These are phyloP conservation scores for Caenorhabditis parvicauda DNA, from an alignment of 2,888 invertebrate species.

Conservation along the genomic window DNA sequence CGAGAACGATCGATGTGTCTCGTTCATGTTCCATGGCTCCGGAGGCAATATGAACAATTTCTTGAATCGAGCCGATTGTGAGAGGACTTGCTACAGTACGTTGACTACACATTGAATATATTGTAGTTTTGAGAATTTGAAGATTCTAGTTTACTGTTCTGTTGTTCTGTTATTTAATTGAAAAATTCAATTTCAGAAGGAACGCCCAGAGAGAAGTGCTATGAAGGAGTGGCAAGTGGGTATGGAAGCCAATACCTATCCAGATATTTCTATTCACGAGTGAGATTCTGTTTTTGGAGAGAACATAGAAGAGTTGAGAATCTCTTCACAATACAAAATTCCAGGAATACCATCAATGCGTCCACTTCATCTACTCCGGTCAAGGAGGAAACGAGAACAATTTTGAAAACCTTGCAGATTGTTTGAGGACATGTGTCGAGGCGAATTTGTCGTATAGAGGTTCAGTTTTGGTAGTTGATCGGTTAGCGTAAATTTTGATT, in stretches of 20 bases:
- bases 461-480: too few relatives aligned
- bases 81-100: constrained; percentile 35
- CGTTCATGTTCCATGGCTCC: constrained; percentile 39
- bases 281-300: background rate
- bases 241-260: constrained; percentile 31
- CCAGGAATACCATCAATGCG: constrained; percentile 39
- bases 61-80: constrained; percentile 38
- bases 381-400: constrained; percentile 36
- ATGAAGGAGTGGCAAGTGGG: constrained; percentile 23
- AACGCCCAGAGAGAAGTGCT: too few relatives aligned
- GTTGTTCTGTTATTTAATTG: too few relatives aligned
- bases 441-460: too few relatives aligned
- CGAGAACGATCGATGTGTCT: constrained; percentile 27
- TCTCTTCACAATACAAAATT: background rate
- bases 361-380: constrained; percentile 41
- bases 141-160: too few relatives aligned
- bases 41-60: constrained; percentile 53
- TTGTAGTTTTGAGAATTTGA: background rate
- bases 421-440: constrained; percentile 34
- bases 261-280: constrained; percentile 34
- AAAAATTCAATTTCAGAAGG: too few relatives aligned
- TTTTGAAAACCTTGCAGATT: constrained; percentile 30
- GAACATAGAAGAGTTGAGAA: background rate
- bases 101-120: background rate
- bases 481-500: too few relatives aligned